Percentiles rank a stretch among this genome's conserved stretches.
phyloP scores from a whole-genome alignment of 2,888 invertebrate species.

The Chirona hameri region DNA sequence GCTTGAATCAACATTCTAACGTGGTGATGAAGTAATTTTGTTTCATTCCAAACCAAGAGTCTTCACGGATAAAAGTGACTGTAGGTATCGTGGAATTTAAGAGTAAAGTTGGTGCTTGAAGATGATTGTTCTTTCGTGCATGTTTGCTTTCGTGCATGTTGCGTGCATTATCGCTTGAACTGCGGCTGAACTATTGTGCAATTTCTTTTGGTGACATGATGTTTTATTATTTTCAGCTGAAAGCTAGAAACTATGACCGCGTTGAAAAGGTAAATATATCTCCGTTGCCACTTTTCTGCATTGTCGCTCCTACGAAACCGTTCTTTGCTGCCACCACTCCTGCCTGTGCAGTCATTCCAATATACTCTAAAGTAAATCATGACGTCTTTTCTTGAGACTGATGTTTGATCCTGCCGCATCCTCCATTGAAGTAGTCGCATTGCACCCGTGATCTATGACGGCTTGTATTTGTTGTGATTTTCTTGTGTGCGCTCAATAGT shows the following conservation, averaged over 20 bases:
- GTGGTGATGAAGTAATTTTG: too few relatives aligned
- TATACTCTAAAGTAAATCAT: background rate
- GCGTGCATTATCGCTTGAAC: too few relatives aligned
- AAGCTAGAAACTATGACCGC: constrained; percentile 92
- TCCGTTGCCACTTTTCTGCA: background rate
- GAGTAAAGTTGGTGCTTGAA: too few relatives aligned
- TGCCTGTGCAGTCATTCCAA: background rate
- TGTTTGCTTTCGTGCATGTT: too few relatives aligned
- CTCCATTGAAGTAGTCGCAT: background rate
- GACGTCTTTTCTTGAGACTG: background rate
- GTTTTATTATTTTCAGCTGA: constrained; percentile 71
- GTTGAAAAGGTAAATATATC: constrained; percentile 86
- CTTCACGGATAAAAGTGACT: too few relatives aligned
- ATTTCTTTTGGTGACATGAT: background rate
- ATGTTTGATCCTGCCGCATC: background rate
- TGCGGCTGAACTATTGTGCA: too few relatives aligned
- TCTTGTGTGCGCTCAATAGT: too few relatives aligned
- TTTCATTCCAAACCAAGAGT: too few relatives aligned
- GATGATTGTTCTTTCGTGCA: too few relatives aligned
- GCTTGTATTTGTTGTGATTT: too few relatives aligned
- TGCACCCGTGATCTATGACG: background rate
- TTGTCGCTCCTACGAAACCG: background rate
- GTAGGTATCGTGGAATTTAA: too few relatives aligned
- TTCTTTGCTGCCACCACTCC: background rate
- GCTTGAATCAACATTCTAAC: too few relatives aligned